Evolutionary conservation across 1,140 invertebrate species (phyloP).

Genomic region (Centruroides sculpturatus): DNA sequence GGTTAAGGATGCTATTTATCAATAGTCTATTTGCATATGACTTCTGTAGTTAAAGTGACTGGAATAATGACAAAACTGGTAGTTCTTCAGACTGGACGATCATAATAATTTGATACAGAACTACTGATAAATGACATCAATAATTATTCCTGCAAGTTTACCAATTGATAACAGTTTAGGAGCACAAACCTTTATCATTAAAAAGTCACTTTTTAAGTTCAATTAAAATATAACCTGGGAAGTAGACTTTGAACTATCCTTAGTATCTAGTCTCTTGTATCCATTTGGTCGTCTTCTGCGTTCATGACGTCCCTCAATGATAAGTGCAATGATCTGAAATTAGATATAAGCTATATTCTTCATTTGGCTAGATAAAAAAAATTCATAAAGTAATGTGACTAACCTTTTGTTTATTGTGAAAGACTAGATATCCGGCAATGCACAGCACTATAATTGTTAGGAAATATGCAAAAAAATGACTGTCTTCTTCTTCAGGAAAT

Average conservation of each 20-base stretch:
- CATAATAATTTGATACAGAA: too few species aligned
- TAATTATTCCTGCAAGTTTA: too few species aligned
- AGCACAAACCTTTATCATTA: too few species aligned
- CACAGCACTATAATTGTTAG: constrained; percentile 40
- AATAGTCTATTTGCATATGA: too few species aligned
- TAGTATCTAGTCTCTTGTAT: constrained; percentile 8
- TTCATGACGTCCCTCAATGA: constrained; percentile 22
- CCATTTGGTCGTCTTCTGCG: constrained; percentile 11
- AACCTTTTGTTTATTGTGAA: constrained; percentile 54
- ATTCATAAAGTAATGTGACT: constrained; percentile 1
- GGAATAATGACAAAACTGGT: too few species aligned
- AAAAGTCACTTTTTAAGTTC: too few species aligned
- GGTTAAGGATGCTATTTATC: too few species aligned
- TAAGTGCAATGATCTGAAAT: constrained; percentile 25
- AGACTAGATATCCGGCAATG: constrained; percentile 43
- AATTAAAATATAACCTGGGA: too few species aligned
- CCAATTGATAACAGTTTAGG: too few species aligned
- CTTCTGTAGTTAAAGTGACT: too few species aligned
- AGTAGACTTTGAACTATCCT: not conserved
- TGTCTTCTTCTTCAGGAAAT: constrained; percentile 28
- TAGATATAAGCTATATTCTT: not conserved
- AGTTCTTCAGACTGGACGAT: too few species aligned
- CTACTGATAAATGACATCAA: too few species aligned
- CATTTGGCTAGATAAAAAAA: not conserved
- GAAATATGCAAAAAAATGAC: constrained; percentile 48